Evolutionary conservation across 2,888 invertebrate species (phyloP), one percentile per base, ranked within the genome.

Genomic region (Habroteleia sp.): DNA sequence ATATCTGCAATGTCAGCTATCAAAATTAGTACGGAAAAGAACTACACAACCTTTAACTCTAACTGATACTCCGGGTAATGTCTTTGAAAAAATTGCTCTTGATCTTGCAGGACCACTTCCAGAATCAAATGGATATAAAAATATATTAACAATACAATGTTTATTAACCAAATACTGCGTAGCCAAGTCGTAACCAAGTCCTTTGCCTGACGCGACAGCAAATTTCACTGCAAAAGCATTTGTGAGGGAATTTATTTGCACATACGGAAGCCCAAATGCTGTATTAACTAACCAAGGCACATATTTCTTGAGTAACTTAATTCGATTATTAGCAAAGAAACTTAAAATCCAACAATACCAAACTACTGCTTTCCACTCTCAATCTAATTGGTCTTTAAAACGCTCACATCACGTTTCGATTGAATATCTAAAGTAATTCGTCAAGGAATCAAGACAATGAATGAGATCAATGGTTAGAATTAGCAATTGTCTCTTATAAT

Each of bases 91-190:
- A 16, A 37, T 37, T 16, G 14, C 16, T 2, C 7, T 14, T 2
- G 37, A 37, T 37, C 1, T 37, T 1, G 37, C 16, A 3, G 37
- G 37, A n/a, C 11, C 33, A 3, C 33, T 33, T 11, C 33, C 33
- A 11, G 33, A 3, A 8, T 3, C 33, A 37, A 37, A 10, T 20
- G 41, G 41, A 8, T 8, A 41, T 41, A 41, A 41, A 14, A 80
- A 80, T 17, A 71, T 77, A 7, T 14, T 69, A 3, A 72, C 74
- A 1, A 68, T 72, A 7, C 76, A 73, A 41, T 52, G 27, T 14
- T 20, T 42, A 20, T 41, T 52, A 23, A 56, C 17, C 20, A 63
- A 52, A 44, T 35, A 23, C 25, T 27, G 27, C 3, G 29, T 54
- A 4, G 39, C 8, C 5, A 17, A n/a, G n/a, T n/a, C n/a, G n/a